A percentile compares a stretch with the other conserved stretches of the same genome.
Conservation (phyloP, 1,140 invertebrate species). For the Tribolium madens region DNA sequence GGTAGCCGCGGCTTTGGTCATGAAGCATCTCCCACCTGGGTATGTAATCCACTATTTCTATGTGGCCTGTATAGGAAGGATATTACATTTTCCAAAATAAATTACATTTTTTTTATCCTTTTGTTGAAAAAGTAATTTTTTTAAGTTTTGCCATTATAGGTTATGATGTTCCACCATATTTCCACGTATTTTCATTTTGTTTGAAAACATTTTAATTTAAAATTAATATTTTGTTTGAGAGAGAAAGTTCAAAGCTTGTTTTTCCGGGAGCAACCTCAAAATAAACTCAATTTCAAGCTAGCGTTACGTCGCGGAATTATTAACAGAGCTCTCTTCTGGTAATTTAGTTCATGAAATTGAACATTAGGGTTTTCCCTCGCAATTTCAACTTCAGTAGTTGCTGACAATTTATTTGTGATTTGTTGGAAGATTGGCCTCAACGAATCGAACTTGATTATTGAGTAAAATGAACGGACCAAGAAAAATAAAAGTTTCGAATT, state of each 20-base stretch:
- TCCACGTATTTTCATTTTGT: background rate
- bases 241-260: background rate
- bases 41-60: too few relatives aligned
- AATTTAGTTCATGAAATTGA: background rate
- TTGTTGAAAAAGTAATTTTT: too few relatives aligned
- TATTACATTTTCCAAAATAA: too few relatives aligned
- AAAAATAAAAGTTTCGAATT: background rate
- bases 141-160: too few relatives aligned
- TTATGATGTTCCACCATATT: background rate
- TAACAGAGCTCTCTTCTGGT: background rate
- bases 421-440: background rate
- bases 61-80: too few relatives aligned
- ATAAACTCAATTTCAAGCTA: background rate
- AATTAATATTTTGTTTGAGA: background rate
- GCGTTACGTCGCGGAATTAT: background rate
- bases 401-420: background rate
- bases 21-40: too few relatives aligned
- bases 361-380: background rate
- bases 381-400: background rate
- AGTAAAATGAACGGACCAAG: background rate
- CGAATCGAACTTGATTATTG: background rate
- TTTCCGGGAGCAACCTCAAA: background rate
- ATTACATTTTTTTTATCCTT: too few relatives aligned
- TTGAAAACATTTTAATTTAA: background rate
- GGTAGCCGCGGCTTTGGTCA: too few relatives aligned